A percentile compares a stretch with the other conserved stretches of the same genome.
These are phyloP conservation scores for Lasioglossum villosulum DNA, from an alignment of 2,888 invertebrate genomes.

Conservation along the genomic window DNA sequence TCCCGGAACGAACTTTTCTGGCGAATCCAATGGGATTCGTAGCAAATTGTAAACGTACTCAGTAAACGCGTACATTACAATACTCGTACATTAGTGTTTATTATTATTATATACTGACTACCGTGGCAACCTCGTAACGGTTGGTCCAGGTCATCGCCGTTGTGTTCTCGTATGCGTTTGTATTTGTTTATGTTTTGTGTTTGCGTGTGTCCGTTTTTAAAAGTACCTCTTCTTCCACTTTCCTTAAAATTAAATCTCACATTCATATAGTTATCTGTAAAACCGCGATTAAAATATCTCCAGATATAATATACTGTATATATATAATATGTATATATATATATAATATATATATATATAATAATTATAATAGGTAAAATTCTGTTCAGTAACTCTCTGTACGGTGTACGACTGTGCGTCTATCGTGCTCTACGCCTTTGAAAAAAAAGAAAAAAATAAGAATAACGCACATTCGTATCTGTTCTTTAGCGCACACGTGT, in stretches of 20 bases:
- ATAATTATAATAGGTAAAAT: slow-evolving; percentile 79
- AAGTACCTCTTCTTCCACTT: slow-evolving; percentile 54
- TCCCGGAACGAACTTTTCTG: slow-evolving; percentile 28
- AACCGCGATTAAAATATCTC: slow-evolving; percentile 82
- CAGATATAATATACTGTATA: slow-evolving; percentile 73
- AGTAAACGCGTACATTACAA: slow-evolving; percentile 69
- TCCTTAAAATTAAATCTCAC: slow-evolving; percentile 79
- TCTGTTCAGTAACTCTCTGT: slow-evolving; percentile 75
- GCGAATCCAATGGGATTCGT: slow-evolving; percentile 27
- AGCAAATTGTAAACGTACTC: slow-evolving; percentile 78
- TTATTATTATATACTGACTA: slow-evolving; percentile 42
- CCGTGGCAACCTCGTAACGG: slow-evolving; percentile 15
- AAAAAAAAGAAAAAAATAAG: neutral
- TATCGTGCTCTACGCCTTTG: slow-evolving; percentile 13
- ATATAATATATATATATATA: slow-evolving; percentile 65
- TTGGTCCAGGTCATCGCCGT: slow-evolving; percentile 56
- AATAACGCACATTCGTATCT: slow-evolving; percentile 29
- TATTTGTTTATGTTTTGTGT: slow-evolving; percentile 2
- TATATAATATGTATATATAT: slow-evolving; percentile 58
- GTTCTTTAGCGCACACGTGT: neutral
- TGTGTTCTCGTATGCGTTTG: neutral
- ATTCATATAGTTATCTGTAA: slow-evolving; percentile 80
- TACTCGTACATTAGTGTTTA: slow-evolving; percentile 53
- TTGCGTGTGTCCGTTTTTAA: slow-evolving; percentile 53
- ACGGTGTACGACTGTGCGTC: slow-evolving; percentile 53